Conservation (phyloP, 2,888 invertebrate genomes). For the Choristoneura rosaceana region DNA sequence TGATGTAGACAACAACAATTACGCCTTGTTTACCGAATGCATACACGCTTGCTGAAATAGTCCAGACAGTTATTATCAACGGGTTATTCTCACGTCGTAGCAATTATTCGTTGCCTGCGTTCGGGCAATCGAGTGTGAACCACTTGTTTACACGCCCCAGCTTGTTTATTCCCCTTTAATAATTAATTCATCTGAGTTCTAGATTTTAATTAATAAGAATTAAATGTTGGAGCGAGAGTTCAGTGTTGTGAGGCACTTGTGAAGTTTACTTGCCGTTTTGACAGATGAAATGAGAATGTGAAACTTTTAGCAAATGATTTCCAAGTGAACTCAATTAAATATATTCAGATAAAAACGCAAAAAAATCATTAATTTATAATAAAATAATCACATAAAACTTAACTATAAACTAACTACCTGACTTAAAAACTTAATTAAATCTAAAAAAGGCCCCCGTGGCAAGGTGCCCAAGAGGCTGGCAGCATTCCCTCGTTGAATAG, state of each 20-base stretch:
- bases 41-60: not conserved
- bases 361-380: too few relatives aligned
- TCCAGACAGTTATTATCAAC: constrained; percentile 29
- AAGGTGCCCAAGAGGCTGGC: too few relatives aligned
- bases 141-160: constrained; percentile 23
- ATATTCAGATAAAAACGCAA: too few relatives aligned
- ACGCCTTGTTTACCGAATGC: not conserved
- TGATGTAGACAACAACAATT: not conserved
- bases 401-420: too few relatives aligned
- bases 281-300: too few relatives aligned
- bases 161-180: constrained; percentile 17
- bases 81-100: constrained; percentile 31
- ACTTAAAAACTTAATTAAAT: too few relatives aligned
- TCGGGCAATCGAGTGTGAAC: constrained; percentile 14
- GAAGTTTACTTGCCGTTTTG: too few relatives aligned
- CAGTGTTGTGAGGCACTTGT: not conserved
- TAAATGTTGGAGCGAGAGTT: not conserved
- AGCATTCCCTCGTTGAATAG: too few relatives aligned
- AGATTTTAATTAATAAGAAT: constrained; percentile 23
- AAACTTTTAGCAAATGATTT: too few relatives aligned
- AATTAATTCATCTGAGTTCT: constrained; percentile 17
- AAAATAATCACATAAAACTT: too few relatives aligned
- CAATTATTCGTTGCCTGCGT: constrained; percentile 29
- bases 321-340: too few relatives aligned
- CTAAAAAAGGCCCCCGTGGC: too few relatives aligned